These are phyloP conservation scores for Epistrophe eligans DNA, from an alignment of 2,888 invertebrate species.

Conservation along the genomic window DNA sequence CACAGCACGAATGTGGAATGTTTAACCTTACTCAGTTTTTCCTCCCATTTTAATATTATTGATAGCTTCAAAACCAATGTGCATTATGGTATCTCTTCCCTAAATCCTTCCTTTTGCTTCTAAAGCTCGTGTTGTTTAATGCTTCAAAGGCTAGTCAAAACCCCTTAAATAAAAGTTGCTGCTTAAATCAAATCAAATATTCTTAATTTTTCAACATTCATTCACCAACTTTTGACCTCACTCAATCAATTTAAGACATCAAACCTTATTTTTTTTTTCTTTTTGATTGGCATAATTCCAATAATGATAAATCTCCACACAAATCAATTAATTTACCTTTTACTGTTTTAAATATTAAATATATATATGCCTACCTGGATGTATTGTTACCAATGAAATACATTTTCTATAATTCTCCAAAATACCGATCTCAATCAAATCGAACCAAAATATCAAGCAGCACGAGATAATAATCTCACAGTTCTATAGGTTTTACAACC, in stretches of 20 bases:
- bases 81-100: no score
- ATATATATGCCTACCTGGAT: neutral
- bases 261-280: neutral
- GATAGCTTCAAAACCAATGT: no score
- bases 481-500: no score
- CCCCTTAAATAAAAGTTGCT: no score
- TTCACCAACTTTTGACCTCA: neutral
- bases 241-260: neutral
- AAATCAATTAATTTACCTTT: conserved; percentile 22
- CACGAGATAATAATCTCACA: neutral
- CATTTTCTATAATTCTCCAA: neutral
- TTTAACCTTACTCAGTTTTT: no score
- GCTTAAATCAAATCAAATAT: no score
- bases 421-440: conserved; percentile 42
- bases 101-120: no score
- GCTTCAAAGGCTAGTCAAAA: no score
- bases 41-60: no score
- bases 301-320: conserved; percentile 5
- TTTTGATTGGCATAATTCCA: conserved; percentile 2
- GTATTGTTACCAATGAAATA: neutral
- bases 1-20: no score
- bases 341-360: conserved; percentile 2
- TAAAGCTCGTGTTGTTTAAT: no score
- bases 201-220: neutral
- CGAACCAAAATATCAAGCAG: conserved; percentile 12